Conservation (phyloP, 2,113 vertebrate genomes). For the Lophotis ruficrista region DNA sequence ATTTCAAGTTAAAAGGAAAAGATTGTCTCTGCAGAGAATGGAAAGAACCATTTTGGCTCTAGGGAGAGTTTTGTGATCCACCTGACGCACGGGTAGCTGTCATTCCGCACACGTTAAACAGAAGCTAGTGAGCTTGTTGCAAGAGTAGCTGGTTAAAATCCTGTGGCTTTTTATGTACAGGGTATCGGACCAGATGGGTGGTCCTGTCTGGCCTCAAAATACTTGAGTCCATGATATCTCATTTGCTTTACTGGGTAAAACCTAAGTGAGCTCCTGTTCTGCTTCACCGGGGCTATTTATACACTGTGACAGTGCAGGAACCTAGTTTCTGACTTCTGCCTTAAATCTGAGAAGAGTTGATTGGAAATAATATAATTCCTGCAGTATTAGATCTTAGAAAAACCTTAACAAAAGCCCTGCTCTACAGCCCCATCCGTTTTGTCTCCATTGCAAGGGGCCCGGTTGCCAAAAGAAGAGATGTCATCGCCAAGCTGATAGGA, state of each 20-base stretch:
- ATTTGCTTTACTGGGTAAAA: neutral
- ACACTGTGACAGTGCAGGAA: constrained; percentile 17
- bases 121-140: neutral
- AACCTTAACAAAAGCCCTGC: neutral
- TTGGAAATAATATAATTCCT: neutral
- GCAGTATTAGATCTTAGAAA: neutral
- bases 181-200: no score
- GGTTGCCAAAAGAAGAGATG: neutral
- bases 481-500: neutral
- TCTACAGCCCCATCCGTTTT: neutral
- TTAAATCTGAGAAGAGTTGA: neutral
- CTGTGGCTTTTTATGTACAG: neutral
- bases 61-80: neutral
- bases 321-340: constrained; percentile 27
- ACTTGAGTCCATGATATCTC: neutral
- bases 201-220: neutral
- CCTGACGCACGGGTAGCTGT: neutral
- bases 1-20: constrained; percentile 7
- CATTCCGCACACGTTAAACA: neutral
- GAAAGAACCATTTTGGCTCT: constrained; percentile 22
- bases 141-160: neutral
- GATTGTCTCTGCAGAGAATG: neutral
- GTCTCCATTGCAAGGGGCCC: neutral
- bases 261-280: neutral
- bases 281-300: constrained; percentile 47